Conservation (phyloP, 2,113 vertebrate genomes). For the Lipophrys pholis region DNA sequence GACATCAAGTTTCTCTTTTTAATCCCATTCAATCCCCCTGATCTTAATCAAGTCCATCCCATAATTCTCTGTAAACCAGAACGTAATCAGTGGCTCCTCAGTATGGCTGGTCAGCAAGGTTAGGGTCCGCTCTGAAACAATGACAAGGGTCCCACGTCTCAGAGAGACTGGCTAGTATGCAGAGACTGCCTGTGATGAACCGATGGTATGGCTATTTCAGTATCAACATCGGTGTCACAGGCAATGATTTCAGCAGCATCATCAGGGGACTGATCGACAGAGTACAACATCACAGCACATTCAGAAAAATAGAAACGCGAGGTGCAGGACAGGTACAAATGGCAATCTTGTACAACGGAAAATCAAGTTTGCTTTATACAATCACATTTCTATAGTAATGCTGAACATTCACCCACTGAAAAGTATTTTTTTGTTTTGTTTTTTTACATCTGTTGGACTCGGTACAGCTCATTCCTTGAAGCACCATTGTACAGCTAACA, state of each 20-base stretch:
- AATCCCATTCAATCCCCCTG: slow-evolving; percentile 63
- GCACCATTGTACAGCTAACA: slow-evolving; percentile 70
- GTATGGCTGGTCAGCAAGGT: slow-evolving; percentile 73
- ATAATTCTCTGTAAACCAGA: slow-evolving; percentile 68
- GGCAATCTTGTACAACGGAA: slow-evolving; percentile 53
- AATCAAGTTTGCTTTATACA: slow-evolving; percentile 77
- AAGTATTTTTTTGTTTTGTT: background rate
- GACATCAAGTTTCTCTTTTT: slow-evolving; percentile 79
- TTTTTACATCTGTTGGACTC: slow-evolving; percentile 56
- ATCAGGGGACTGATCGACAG: slow-evolving; percentile 65
- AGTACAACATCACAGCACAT: slow-evolving; percentile 72
- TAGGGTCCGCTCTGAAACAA: slow-evolving; percentile 71
- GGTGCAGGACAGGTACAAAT: slow-evolving; percentile 61
- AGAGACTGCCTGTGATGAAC: slow-evolving; percentile 40
- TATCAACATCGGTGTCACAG: slow-evolving; percentile 64
- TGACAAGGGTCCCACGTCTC: slow-evolving; percentile 7
- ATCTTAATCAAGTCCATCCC: slow-evolving; percentile 57
- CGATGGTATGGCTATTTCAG: slow-evolving; percentile 55
- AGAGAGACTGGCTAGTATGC: background rate
- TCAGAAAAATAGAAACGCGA: slow-evolving; percentile 66
- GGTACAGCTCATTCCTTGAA: slow-evolving; percentile 57
- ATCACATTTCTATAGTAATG: slow-evolving; percentile 74
- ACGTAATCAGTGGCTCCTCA: slow-evolving; percentile 58
- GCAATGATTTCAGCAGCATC: slow-evolving; percentile 79
- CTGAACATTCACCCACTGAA: slow-evolving; percentile 72